Evolutionary conservation across 1,140 invertebrate species (phyloP), one percentile per base, ranked within the genome.

Genomic region (Trissolcus basalis): DNA sequence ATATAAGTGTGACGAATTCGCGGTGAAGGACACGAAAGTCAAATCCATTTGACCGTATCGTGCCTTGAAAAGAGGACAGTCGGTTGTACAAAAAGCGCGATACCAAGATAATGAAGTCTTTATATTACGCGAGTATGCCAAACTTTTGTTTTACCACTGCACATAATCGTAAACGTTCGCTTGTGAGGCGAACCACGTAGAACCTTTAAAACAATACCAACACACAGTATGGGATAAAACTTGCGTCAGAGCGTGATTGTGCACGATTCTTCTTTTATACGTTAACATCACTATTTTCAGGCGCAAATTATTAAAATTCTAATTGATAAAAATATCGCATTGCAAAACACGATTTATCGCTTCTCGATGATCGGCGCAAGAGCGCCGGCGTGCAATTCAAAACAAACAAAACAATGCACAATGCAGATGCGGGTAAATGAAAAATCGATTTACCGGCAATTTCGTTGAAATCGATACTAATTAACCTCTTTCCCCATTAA

Each of bases 31-130:
- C 54, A 59, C 48, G 48, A 72, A 47, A 72, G 69, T 64, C 54
- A 48, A 47, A 72, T 59, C 36, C 69, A 72, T 72, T 72, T 72
- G 54, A 72, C 39, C 60, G 58, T 64, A 72, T 72, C 60, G 47
- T 71, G 35, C 58, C 59, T 71, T 56, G 68, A 9, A 63, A 58
- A 32, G 44, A 61, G 68, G 59, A 71, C 68, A 54, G 45, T 51
- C 45, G 12, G 9, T 11, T n/a, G 41, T 55, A 45, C 19, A 70
- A 70, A 70, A 70, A 54, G 49, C 13, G 50, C 36, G 50, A 70
- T 70, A 49, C 15, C 44, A 32, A 60, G 49, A 70, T 61, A 70
- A 70, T 61, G 13, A 70, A 70, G 56, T 56, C 16, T 60, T 59
- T 55, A 61, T 70, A 50, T 54, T 14, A n/a, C 36, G 50, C 60